Conservation (phyloP, 92 coral and sea anemone genomes). For the Paramuricea clavata region DNA sequence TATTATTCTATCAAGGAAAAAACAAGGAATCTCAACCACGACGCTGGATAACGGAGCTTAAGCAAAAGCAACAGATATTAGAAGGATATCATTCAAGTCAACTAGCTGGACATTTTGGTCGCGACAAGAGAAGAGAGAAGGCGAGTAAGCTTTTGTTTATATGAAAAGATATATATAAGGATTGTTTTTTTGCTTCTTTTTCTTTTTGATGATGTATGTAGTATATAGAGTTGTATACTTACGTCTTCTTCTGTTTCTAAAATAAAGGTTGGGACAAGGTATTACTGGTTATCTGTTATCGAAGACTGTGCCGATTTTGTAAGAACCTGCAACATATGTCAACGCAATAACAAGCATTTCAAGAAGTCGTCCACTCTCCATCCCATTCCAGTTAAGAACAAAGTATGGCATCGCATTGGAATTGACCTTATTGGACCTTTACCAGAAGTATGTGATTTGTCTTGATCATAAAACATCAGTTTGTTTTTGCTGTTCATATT, state of each 20-base stretch:
- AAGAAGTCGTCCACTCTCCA: conserved; percentile 56
- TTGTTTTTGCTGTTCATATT: too few relatives aligned
- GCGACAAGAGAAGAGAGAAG: conserved; percentile 64
- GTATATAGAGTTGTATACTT: background rate
- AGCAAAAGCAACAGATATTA: conserved; percentile 15
- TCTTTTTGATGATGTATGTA: too few relatives aligned
- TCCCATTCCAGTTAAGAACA: conserved; percentile 56
- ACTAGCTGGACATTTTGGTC: conserved; percentile 57
- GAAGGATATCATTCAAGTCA: conserved; percentile 42
- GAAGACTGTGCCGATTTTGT: conserved; percentile 60
- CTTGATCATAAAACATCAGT: too few relatives aligned
- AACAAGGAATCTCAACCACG: conserved; percentile 9
- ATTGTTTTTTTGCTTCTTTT: background rate
- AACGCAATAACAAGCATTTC: conserved; percentile 61
- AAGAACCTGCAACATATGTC: conserved; percentile 57
- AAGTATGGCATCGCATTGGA: conserved; percentile 69
- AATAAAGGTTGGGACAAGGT: conserved; percentile 58
- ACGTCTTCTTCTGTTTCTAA: conserved; percentile 28
- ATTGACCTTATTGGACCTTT: conserved; percentile 68
- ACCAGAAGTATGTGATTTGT: conserved; percentile 51
- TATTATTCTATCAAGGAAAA: conserved; percentile 3
- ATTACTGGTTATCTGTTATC: conserved; percentile 42
- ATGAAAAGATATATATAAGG: too few relatives aligned
- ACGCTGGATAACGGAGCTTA: conserved; percentile 3
- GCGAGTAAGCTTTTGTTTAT: too few relatives aligned